Evolutionary conservation across 2,888 invertebrate species (phyloP).

Genomic region (Nyleta sp.): DNA sequence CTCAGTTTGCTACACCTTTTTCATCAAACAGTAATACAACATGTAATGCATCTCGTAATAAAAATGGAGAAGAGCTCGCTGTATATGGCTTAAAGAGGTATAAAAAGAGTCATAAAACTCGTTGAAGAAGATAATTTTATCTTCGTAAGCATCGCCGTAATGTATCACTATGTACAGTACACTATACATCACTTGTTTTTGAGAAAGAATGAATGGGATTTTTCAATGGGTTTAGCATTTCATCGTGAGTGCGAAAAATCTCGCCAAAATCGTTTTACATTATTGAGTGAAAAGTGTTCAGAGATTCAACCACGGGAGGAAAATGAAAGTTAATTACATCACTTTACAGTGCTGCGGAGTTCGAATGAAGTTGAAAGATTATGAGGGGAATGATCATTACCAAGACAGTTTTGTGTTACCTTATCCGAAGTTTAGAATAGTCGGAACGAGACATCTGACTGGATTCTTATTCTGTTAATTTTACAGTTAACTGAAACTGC

Average conservation of each 20-base stretch:
- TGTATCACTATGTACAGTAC: slow-evolving; percentile 38
- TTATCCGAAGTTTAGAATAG: slow-evolving; percentile 6
- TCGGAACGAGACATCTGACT: slow-evolving; percentile 11
- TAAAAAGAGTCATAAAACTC: slow-evolving; percentile 57
- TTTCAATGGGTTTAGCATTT: slow-evolving; percentile 25
- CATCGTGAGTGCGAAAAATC: slow-evolving; percentile 20
- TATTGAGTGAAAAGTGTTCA: slow-evolving; percentile 21
- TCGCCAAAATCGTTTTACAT: slow-evolving; percentile 3
- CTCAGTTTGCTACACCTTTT: slow-evolving; percentile 24
- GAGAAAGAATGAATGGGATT: slow-evolving; percentile 23
- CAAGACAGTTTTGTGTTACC: slow-evolving; percentile 1
- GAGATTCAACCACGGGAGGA: not conserved
- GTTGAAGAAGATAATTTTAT: slow-evolving; percentile 51
- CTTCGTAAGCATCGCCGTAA: slow-evolving; percentile 39
- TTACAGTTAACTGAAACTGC: slow-evolving; percentile 7
- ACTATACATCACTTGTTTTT: slow-evolving; percentile 28
- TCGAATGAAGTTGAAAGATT: slow-evolving; percentile 15
- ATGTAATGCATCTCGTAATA: slow-evolving; percentile 44
- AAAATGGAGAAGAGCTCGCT: slow-evolving; percentile 37
- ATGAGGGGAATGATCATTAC: not conserved
- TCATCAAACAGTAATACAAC: slow-evolving; percentile 44
- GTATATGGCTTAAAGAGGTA: slow-evolving; percentile 52
- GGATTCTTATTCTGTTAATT: slow-evolving; percentile 19
- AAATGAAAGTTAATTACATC: slow-evolving; percentile 27
- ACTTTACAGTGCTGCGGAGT: not conserved